Evolutionary conservation across 2,113 vertebrate genomes (phyloP), one percentile per base, ranked within the genome.

Genomic region (Psittacula cyanocephala): DNA sequence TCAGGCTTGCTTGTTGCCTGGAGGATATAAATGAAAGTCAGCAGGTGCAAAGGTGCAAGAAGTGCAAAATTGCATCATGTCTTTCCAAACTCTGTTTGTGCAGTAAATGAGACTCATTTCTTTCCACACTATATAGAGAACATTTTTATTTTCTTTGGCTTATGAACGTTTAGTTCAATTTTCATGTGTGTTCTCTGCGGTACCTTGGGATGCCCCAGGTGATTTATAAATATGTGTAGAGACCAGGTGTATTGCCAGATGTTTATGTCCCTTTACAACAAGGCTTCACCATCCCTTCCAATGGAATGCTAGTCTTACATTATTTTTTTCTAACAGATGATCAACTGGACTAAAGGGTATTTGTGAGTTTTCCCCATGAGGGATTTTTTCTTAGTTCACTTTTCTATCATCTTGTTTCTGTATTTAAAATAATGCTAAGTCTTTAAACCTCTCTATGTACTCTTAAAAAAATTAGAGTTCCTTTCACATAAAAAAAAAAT

Each of bases 231-330:
- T 97, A 81, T 79, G 90, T 93, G 95, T 94, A 96, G 82, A 94
- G 89, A 96, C 93, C 97, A 97, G 97, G 96, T 97, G 97, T 87
- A 91, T 81, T 89, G 92, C 96, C 97, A 97, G 97, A 97, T 97
- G 97, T 93, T 96, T 92, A 72, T 2, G 46, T 96, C 95, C 95
- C 96, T 93, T 91, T 92, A 96, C 88, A 96, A 83, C 86, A 96
- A 69, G 53, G 74, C 91, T 94, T 82, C 81, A 64, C 84, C 46
- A 83, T 55, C 77, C 57, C 70, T 96, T 97, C 92, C 87, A 93
- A 88, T 16, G 68, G 77, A 97, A 96, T 2, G 14, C 47, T 43
- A 9, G 1, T 31, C 57, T 91, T 81, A 76, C 33, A 79, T 85
- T 90, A 85, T 77, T 93, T 94, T 94, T 89, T 94, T 74, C 60